Conservation (phyloP, 2,113 vertebrate genomes). For the Sceloporus undulatus region DNA sequence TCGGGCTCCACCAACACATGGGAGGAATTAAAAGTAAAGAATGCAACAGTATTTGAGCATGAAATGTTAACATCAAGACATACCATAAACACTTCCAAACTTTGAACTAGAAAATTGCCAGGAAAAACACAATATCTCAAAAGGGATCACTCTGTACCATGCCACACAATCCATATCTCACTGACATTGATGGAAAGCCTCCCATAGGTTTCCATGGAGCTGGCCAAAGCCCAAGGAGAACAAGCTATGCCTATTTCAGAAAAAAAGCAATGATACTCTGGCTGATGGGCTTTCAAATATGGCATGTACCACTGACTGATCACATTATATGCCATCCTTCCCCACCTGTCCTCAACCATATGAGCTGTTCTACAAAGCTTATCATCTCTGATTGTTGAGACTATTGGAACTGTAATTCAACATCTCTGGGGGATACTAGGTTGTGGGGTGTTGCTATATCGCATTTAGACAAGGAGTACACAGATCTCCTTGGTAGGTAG, state of each 20-base stretch:
- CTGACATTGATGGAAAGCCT: conserved; percentile 8
- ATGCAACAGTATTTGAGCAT: background rate
- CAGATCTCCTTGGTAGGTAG: background rate
- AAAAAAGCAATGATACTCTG: background rate
- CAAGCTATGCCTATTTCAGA: conserved; percentile 4
- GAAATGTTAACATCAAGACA: conserved; percentile 17
- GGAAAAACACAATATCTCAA: conserved; percentile 57
- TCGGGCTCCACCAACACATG: fast-evolving
- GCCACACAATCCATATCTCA: conserved; percentile 32
- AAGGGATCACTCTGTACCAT: conserved; percentile 26
- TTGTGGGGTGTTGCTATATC: background rate
- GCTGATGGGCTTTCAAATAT: conserved; percentile 10
- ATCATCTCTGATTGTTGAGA: background rate
- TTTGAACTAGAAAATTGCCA: conserved; percentile 25
- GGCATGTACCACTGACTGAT: background rate
- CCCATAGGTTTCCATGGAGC: background rate
- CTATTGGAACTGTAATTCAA: background rate
- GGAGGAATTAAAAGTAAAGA: conserved; percentile 27
- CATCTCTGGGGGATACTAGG: background rate
- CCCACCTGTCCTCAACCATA: background rate
- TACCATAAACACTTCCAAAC: conserved; percentile 43
- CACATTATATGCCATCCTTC: background rate
- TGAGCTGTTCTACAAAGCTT: background rate
- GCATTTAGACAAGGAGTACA: background rate
- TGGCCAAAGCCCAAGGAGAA: conserved; percentile 10